Evolutionary conservation across 2,888 invertebrate genomes (phyloP), one percentile per base, ranked within the genome.

Genomic region (Embidobia sp.): DNA sequence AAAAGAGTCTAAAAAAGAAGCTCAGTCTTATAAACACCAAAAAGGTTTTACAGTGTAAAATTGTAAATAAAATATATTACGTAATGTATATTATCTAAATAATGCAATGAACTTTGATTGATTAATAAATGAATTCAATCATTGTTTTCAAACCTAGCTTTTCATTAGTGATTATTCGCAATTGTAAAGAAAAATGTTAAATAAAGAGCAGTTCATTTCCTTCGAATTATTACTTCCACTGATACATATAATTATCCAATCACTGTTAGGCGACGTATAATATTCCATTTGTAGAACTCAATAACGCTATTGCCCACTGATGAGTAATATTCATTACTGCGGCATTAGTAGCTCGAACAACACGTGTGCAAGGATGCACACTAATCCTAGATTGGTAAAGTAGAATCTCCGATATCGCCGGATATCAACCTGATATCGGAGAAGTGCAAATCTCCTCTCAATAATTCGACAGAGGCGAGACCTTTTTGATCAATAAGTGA

Each of bases 351-450:
- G 48, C 79, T 73, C 72, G 81, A 79, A 83, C 83, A 83, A 79
- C 81, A 73, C 66, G 78, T 81, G 79, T 72, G 81, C 83, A 82
- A 81, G 83, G 84, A 82, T 81, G 84, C 81, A 79, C 75, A 82
- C 78, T 86, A 85, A 85, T 85, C 84, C 83, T 74, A 80, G 81
- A 82, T 83, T 86, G 85, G 85, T 85, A 85, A 81, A 84, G 84
- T 84, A 81, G 82, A 82, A 83, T 83, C 81, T 79, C 70, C 77
- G 78, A 80, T 83, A 82, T 80, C 77, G 77, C 61, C 55, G 81
- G 67, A 77, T 74, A 79, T 72, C 66, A 76, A 59, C 69, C 19
- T 63, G 61, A 61, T 66, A 64, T 51, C 57, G 53, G 55, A 67
- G 53, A 66, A 69, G 72, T 48, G 53, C 48, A 29, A 64, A 70